Percentiles rank a stretch among this genome's conserved stretches.
Evolutionary conservation across 2,888 invertebrate genomes (phyloP).

Genomic region (Tipula lateralis): DNA sequence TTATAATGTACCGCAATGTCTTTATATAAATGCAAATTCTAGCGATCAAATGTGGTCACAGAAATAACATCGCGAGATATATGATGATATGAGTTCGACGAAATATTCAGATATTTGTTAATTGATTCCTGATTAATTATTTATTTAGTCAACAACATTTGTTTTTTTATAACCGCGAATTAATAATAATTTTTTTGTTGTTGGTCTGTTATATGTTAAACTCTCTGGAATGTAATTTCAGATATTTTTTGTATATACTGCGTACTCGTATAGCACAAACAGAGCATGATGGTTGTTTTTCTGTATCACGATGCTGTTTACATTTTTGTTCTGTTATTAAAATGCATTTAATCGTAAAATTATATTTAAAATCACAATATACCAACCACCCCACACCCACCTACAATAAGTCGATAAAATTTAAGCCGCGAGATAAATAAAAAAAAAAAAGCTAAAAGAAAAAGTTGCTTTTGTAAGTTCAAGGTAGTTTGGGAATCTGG

Average conservation of each 20-base stretch:
- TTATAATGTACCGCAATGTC: no score
- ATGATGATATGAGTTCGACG: neutral
- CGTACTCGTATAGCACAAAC: neutral
- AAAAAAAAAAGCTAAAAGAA: neutral
- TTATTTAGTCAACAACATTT: neutral
- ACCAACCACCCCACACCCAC: neutral
- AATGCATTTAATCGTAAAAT: neutral
- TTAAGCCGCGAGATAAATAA: neutral
- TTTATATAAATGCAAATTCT: no score
- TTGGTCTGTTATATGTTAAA: neutral
- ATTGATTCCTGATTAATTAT: constrained; percentile 1
- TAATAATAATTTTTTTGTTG: neutral
- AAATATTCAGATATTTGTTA: neutral
- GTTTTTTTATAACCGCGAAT: neutral
- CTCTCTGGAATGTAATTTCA: neutral
- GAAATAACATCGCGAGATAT: neutral
- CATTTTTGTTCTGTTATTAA: neutral
- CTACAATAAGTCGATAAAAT: neutral
- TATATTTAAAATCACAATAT: neutral
- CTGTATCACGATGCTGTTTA: neutral
- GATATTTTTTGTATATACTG: neutral
- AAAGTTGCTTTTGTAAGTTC: neutral
- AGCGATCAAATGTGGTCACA: neutral
- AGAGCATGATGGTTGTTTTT: neutral
- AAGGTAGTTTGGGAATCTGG: constrained; percentile 24